phyloP scores from a whole-genome alignment of 2,113 vertebrate species.

The Mormyrus lacerda region DNA sequence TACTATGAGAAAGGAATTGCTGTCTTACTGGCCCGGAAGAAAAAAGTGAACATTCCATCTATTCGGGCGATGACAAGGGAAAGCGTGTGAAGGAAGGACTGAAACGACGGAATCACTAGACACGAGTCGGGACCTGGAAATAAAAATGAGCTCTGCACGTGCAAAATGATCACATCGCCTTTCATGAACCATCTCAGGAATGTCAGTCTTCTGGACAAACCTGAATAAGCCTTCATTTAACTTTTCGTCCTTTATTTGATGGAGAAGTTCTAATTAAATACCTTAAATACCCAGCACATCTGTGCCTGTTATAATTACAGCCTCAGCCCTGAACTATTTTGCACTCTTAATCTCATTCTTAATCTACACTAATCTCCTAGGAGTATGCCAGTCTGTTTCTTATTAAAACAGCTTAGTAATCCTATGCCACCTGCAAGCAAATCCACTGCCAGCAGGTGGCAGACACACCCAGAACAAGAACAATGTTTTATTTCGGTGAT shows the following conservation, averaged over 20 bases:
- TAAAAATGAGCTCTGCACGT: neutral
- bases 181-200: neutral
- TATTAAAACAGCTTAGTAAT: neutral
- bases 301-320: neutral
- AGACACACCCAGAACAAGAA: neutral
- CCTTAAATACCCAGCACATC: neutral
- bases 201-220: neutral
- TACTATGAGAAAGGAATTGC: slow-evolving; percentile 61
- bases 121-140: neutral
- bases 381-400: neutral
- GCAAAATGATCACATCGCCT: neutral
- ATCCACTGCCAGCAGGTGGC: neutral
- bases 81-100: neutral
- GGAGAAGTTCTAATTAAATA: no score
- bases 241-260: neutral
- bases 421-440: neutral
- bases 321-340: neutral
- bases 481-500: neutral
- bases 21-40: slow-evolving; percentile 49
- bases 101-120: neutral
- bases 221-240: neutral
- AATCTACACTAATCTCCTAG: neutral
- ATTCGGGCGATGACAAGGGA: slow-evolving; percentile 38
- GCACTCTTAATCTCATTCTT: neutral
- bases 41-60: slow-evolving; percentile 37